Base-by-base conservation (phyloP, 1,140 invertebrate genomes). In the Schmidtea mediterranea region DNA sequence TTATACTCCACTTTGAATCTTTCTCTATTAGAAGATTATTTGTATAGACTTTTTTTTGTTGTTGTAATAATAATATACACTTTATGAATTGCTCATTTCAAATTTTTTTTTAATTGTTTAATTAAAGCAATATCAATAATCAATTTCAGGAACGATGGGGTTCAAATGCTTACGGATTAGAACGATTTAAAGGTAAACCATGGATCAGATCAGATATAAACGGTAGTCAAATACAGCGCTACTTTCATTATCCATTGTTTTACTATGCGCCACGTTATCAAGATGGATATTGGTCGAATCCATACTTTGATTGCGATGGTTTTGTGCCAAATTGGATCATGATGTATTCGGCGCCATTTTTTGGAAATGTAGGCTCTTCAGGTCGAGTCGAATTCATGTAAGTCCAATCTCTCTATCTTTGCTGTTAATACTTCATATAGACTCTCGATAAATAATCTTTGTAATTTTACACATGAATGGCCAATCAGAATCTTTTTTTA, bases 311-410 rank as follows among this genome's bases (percentile, higher is more conserved):
- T 69, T 95, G 89, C 69, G 71, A 79, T 56, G 83, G 82, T 36
- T 80, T 63, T 5, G 56, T 66, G 23, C 79, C 82, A 56, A 82
- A 82, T 68, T 95, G 87, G 89, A 73, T 90, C 53, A 74, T 94
- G 52, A 84, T 81, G 36, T 95, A 92, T 71, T 77, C 80, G 46
- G 76, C 76, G 47, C 87, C 87, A 47, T 94, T 95, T 73, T 97
- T 97, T 65, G 87, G 87, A 48, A 83, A 79, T 76, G 84, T 92
- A 62, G 79, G 76, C 2, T 21, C 18, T 6, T 15, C 15, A 71
- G 75, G 74, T 21, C 80, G 79, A 66, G 67, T 87, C 53, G 81
- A 87, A 72, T 87, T 89, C 68, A 86, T 87, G 81, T 84, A 68
- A 79, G 78, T 75, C 1, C 23, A 13, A 32, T 10, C 10, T 32